A percentile compares a stretch with the other conserved stretches of the same genome.
These are phyloP conservation scores for Cercopithecus mona DNA, from an alignment of 2,113 vertebrate species.

Conservation along the genomic window DNA sequence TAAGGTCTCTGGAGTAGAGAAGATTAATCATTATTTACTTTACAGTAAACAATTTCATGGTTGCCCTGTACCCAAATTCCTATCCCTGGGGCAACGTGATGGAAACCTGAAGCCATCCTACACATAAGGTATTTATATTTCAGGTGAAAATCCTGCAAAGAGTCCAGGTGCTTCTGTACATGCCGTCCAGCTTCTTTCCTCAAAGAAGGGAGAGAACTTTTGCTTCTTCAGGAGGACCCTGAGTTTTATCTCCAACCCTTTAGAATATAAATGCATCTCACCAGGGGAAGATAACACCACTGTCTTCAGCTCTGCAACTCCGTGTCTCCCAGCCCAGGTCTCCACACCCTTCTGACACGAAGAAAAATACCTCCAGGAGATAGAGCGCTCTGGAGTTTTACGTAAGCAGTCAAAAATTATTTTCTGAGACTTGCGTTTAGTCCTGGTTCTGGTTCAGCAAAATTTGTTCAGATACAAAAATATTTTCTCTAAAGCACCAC, in stretches of 20 bases:
- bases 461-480: background rate
- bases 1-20: background rate
- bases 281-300: too few species aligned
- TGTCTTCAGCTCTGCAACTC: background rate
- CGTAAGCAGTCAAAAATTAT: background rate
- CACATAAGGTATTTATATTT: background rate
- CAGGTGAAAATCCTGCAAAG: background rate
- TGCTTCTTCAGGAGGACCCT: background rate
- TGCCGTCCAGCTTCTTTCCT: background rate
- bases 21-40: background rate
- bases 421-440: background rate
- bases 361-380: background rate
- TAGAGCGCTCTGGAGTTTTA: background rate
- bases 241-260: background rate
- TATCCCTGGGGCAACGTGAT: too few species aligned
- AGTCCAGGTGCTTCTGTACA: background rate
- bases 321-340: background rate
- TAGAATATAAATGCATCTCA: background rate
- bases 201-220: background rate
- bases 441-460: background rate
- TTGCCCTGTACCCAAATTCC: background rate
- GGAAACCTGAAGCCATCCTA: background rate
- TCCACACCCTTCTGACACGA: background rate
- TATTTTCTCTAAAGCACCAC: conserved; percentile 19
- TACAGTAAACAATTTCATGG: background rate